phyloP scores from a whole-genome alignment of 2,797 vertebrate species.

The Sandelia bainsii region DNA sequence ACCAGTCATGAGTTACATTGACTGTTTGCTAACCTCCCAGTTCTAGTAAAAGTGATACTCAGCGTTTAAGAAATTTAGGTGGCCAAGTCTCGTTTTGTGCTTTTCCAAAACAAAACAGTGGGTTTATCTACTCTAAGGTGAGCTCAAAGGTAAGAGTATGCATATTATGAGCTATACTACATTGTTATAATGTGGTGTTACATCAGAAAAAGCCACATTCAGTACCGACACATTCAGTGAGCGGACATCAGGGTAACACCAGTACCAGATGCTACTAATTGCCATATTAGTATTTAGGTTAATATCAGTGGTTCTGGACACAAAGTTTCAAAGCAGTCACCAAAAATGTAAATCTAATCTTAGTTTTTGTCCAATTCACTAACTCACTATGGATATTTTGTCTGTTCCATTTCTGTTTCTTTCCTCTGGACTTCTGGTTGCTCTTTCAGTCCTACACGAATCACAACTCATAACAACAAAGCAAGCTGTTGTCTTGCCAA shows the following conservation, averaged over 20 bases:
- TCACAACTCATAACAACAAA: neutral
- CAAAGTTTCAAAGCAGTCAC: neutral
- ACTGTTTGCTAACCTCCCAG: neutral
- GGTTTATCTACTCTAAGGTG: too few species aligned
- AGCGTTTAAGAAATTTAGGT: neutral
- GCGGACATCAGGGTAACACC: neutral
- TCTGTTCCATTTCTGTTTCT: too few species aligned
- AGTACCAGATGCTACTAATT: too few species aligned
- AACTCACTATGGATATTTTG: neutral
- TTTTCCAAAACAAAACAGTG: too few species aligned
- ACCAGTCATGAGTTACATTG: neutral
- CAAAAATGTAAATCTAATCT: neutral
- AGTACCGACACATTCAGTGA: neutral
- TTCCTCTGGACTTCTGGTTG: too few species aligned
- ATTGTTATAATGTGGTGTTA: neutral
- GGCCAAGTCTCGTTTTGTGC: too few species aligned
- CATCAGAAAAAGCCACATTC: neutral
- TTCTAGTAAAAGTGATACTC: neutral
- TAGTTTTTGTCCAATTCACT: neutral
- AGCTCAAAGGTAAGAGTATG: too few species aligned
- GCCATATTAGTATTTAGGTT: too few species aligned
- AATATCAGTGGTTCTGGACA: too few species aligned
- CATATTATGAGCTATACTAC: too few species aligned
- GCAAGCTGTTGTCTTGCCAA: neutral
- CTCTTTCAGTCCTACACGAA: too few species aligned